phyloP scores from a whole-genome alignment of 2,888 invertebrate species.

The Busseola fusca region DNA sequence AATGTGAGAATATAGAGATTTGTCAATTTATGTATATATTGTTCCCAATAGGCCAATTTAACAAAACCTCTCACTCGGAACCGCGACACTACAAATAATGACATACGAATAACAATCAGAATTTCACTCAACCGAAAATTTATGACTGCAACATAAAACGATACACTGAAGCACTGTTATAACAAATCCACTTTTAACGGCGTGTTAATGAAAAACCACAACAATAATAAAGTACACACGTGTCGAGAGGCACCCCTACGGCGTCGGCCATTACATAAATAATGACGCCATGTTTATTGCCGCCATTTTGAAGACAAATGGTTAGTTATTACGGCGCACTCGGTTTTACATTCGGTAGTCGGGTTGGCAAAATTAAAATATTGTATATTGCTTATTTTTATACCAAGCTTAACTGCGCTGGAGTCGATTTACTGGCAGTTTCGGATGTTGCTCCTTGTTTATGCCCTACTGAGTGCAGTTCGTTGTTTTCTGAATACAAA shows the following conservation, averaged over 20 bases:
- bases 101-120: constrained; percentile 50
- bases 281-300: constrained; percentile 88
- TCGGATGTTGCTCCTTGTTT: constrained; percentile 71
- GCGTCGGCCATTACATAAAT: constrained; percentile 88
- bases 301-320: constrained; percentile 89
- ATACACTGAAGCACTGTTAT: constrained; percentile 61
- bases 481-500: constrained; percentile 48
- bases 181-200: constrained; percentile 65
- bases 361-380: constrained; percentile 87
- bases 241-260: constrained; percentile 84
- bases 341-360: constrained; percentile 87
- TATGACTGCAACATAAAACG: constrained; percentile 59
- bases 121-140: constrained; percentile 44
- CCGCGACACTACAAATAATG: constrained; percentile 46
- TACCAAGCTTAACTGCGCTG: constrained; percentile 81
- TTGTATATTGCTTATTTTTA: constrained; percentile 87
- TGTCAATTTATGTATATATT: neutral
- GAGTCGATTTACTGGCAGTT: constrained; percentile 81
- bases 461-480: constrained; percentile 66
- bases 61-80: constrained; percentile 26
- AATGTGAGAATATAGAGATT: neutral
- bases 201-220: constrained; percentile 86
- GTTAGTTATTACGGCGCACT: constrained; percentile 88
- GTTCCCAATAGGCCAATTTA: constrained; percentile 28
- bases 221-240: constrained; percentile 86